Base-by-base conservation (phyloP, 2,113 vertebrate genomes). In the Spea multiplicata region DNA sequence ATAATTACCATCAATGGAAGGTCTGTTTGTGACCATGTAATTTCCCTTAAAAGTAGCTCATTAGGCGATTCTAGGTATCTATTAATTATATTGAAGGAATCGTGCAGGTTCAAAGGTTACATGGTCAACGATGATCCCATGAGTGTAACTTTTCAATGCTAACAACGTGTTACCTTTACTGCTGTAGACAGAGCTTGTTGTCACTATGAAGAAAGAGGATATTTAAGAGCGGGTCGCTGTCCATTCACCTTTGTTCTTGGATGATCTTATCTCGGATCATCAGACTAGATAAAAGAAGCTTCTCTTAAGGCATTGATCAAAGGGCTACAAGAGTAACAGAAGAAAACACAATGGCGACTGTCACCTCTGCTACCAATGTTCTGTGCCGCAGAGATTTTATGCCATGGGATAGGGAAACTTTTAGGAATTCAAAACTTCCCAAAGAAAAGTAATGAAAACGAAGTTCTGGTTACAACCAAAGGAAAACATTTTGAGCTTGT, bases 51-150 rank as follows among this genome's bases (percentile, higher is more conserved):
- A 71, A 72, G 48, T 52, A 69, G 50, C 17, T 72, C 30, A 30
- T 30, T 30, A 49, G 44, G 10, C 57, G 30, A 0, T 66, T 72
- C 72, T 65, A 66, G 76, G 9, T 55, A 53, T 47, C 62, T 73
- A 71, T 79, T 79, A 79, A 79, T 72, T 64, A 73, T 49, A 79
- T 79, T 64, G 65, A 48, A 53, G 30, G 57, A 64, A 45, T 78
- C 53, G 72, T 72, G 47, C 53, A n/a, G 67, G 76, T 47, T 79
- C 76, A 79, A 79, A 79, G 76, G 76, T 79, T 73, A 73, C 5
- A 47, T 5, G 47, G 70, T 14, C 8, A 17, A 13, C 44, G 44
- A 59, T 73, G 64, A 72, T 57, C 77, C 50, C 71, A 68, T 66
- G 50, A 80, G 77, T 80, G 77, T 80, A 73, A 68, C 44, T 73